Evolutionary conservation across 2,888 invertebrate genomes (phyloP).

Genomic region (Melieria picta): DNA sequence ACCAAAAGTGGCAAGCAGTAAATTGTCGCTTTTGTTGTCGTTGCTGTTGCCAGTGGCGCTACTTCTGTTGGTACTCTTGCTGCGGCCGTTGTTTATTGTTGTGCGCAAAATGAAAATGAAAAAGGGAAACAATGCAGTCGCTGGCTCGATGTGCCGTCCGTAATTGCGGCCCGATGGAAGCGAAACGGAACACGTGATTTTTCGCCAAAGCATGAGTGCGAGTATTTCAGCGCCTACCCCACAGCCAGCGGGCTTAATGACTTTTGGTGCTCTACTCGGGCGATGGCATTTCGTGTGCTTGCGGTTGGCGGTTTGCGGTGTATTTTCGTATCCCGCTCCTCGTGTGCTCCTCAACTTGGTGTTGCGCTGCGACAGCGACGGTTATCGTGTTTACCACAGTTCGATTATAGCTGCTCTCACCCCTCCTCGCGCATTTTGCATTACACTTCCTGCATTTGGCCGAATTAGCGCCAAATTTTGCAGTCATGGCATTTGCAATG

Average conservation of each 20-base stretch:
- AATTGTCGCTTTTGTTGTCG: background rate
- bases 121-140: too few relatives aligned
- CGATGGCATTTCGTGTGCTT: background rate
- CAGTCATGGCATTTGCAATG: too few relatives aligned
- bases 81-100: background rate
- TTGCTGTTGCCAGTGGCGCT: background rate
- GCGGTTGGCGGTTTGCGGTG: too few relatives aligned
- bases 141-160: too few relatives aligned
- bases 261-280: background rate
- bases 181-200: too few relatives aligned
- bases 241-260: conserved; percentile 3
- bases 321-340: too few relatives aligned
- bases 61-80: background rate
- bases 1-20: conserved; percentile 21
- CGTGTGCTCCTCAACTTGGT: background rate
- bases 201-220: too few relatives aligned
- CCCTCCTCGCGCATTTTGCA: too few relatives aligned
- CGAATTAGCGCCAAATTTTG: too few relatives aligned
- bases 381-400: conserved; percentile 32
- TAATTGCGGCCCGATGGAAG: too few relatives aligned
- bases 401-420: conserved; percentile 10
- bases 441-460: too few relatives aligned
- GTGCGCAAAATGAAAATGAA: background rate
- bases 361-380: conserved; percentile 23
- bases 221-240: background rate